These are phyloP conservation scores for Varanus salvator DNA, from an alignment of 2,113 vertebrate genomes.

Conservation along the genomic window DNA sequence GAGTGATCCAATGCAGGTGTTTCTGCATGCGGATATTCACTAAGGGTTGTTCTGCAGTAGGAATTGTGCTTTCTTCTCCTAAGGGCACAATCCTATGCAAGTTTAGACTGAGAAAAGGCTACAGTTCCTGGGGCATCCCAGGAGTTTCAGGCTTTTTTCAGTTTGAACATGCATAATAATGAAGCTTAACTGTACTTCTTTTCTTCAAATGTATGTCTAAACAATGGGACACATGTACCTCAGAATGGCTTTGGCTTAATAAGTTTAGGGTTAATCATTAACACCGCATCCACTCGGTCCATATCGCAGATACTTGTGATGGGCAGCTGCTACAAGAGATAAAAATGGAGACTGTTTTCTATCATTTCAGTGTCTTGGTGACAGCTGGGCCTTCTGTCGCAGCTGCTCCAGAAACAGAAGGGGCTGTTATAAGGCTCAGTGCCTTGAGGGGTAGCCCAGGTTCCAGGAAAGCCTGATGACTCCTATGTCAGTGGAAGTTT, in stretches of 20 bases:
- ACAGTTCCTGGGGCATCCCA: too few relatives aligned
- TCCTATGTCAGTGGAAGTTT: too few relatives aligned
- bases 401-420: neutral
- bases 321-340: neutral
- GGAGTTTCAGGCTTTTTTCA: too few relatives aligned
- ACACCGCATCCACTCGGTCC: neutral
- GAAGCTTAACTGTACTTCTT: neutral
- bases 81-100: too few relatives aligned
- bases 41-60: neutral
- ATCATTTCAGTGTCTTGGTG: neutral
- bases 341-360: neutral
- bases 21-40: neutral
- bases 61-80: neutral
- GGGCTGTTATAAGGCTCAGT: neutral
- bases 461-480: too few relatives aligned
- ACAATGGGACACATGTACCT: neutral
- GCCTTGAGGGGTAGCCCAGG: neutral
- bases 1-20: neutral
- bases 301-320: neutral
- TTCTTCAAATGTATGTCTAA: neutral
- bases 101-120: too few relatives aligned
- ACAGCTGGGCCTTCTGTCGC: neutral
- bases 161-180: too few relatives aligned
- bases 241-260: neutral
- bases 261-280: neutral